These are phyloP conservation scores for Paradisaea rubra DNA, from an alignment of 2,113 vertebrate genomes.

Conservation along the genomic window DNA sequence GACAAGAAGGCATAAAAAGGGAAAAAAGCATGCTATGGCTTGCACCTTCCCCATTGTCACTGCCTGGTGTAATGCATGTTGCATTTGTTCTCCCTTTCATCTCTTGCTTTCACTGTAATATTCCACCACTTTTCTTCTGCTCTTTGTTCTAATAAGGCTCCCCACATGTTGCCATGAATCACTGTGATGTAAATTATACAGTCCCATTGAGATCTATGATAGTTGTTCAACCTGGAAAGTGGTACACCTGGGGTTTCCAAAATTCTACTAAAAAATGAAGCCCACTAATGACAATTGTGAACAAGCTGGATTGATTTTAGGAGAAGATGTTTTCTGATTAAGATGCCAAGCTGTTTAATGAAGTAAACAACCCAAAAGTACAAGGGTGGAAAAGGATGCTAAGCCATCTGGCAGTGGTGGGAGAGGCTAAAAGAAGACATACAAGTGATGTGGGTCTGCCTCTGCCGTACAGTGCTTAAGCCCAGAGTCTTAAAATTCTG, in stretches of 20 bases:
- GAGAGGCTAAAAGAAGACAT: background rate
- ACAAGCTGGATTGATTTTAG: background rate
- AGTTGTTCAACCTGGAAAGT: background rate
- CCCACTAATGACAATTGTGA: background rate
- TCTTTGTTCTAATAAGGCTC: background rate
- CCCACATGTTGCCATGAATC: background rate
- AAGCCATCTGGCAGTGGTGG: background rate
- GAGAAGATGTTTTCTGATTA: background rate
- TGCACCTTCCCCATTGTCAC: background rate
- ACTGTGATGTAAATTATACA: background rate
- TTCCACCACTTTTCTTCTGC: background rate
- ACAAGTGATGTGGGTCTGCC: background rate
- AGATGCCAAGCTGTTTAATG: background rate
- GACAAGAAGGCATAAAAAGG: background rate
- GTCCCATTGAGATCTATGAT: background rate
- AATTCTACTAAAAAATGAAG: background rate
- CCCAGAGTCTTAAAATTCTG: background rate
- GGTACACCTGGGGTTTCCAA: background rate
- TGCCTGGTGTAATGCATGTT: background rate
- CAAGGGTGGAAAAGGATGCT: background rate
- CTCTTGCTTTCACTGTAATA: background rate
- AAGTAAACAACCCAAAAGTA: background rate
- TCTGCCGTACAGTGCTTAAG: background rate
- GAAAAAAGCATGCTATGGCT: background rate
- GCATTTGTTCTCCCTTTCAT: background rate